Percentiles rank a stretch among this genome's conserved stretches.
Evolutionary conservation across 2,113 vertebrate species (phyloP).

Genomic region (Anolis sagrei): DNA sequence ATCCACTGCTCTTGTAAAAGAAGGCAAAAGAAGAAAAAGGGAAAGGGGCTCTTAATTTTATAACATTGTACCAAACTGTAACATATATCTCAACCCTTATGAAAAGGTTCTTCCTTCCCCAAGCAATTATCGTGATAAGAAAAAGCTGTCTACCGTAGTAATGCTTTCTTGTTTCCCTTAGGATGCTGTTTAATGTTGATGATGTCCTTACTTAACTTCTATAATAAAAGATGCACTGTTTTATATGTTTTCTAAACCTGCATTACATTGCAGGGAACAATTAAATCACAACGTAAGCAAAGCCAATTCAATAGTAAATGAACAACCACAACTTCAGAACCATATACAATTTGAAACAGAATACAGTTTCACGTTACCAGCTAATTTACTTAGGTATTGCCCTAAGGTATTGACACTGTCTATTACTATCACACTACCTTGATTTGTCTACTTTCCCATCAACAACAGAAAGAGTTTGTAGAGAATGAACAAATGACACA

Average conservation of each 20-base stretch:
- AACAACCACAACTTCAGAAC: slow-evolving; percentile 47
- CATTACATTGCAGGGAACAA: slow-evolving; percentile 61
- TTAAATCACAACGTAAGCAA: slow-evolving; percentile 66
- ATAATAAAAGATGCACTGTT: slow-evolving; percentile 47
- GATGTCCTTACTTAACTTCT: slow-evolving; percentile 29
- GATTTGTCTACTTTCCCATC: slow-evolving; percentile 18
- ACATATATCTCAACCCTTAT: slow-evolving; percentile 29
- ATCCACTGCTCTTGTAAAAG: not conserved
- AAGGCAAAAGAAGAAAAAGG: not conserved
- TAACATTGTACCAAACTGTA: not conserved
- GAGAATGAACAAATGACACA: slow-evolving; percentile 33
- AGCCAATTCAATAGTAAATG: slow-evolving; percentile 52
- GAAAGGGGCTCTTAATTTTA: not conserved
- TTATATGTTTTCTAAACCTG: slow-evolving; percentile 57
- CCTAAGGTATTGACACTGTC: slow-evolving; percentile 66
- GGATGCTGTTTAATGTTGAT: slow-evolving; percentile 9
- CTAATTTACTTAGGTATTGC: slow-evolving; percentile 67
- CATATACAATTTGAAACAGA: slow-evolving; percentile 63
- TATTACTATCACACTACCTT: slow-evolving; percentile 47
- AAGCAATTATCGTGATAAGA: slow-evolving; percentile 12
- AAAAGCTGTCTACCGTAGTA: slow-evolving; percentile 29
- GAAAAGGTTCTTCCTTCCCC: slow-evolving; percentile 28
- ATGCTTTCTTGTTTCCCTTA: slow-evolving; percentile 41
- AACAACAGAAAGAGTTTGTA: not conserved
- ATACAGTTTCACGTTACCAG: slow-evolving; percentile 50